Evolutionary conservation across 2,113 vertebrate genomes (phyloP), one percentile per base, ranked within the genome.

Genomic region (Alexandromys fortis): DNA sequence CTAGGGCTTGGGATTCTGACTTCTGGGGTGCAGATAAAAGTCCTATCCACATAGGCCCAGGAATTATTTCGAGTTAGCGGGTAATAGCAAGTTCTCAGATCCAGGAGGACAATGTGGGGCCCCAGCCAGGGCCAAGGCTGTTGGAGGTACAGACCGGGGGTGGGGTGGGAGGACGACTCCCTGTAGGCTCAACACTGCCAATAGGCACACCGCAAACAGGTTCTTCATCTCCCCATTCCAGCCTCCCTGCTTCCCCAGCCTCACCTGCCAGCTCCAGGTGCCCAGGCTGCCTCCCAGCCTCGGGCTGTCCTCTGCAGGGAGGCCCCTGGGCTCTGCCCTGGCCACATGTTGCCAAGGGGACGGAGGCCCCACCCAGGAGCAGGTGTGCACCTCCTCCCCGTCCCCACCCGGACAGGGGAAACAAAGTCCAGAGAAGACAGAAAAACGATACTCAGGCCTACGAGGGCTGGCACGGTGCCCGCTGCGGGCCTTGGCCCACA

Each of bases 351-450:
- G 92, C 95, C 90, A 92, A 35, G 94, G 97, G 76, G 28, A 95
- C 61, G 7, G 73, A 76, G 77, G 94, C 93, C 90, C 83, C 87
- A 55, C 94, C 96, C n/a, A 2, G 79, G 49, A 90, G 89, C 94
- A 92, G 95, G 96, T 65, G 95, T 0, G 16, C 33, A 73, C 75
- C 45, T 42, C 87, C 77, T 91, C 63, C 78, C 14, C 0, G 7
- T 93, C 96, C 94, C 87, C 95, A 86, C 96, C 95, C n/a, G 3
- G 75, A n/a, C 85, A 3, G 1, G 1, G 85, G 90, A 96, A 88
- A 90, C 97, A 96, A 97, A 97, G 97, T 96, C 88, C 96, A 90
- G 26, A 70, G 78, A 77, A 86, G 90, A 47, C 55, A 87, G 97
- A 98, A 97, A 97, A 94, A 14, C 0, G 91, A 97, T 24, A 86